Evolutionary conservation across 2,888 invertebrate genomes (phyloP), one percentile per base, ranked within the genome.

Genomic region (Zygogramma bicolorata): DNA sequence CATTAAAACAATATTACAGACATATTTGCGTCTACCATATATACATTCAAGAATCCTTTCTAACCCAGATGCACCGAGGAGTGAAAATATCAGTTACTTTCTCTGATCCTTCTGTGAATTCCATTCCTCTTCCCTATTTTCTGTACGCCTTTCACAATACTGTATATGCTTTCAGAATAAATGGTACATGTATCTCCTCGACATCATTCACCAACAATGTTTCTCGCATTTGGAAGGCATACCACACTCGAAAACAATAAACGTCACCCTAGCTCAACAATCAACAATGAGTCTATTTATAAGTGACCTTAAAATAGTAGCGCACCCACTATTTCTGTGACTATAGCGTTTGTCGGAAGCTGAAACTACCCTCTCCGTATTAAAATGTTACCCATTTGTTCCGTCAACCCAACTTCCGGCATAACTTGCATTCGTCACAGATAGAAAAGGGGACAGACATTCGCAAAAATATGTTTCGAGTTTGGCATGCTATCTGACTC

Each of bases 201-300:
- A n/a, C n/a, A n/a, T n/a, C n/a, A n/a, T n/a, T n/a, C n/a, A n/a
- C n/a, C n/a, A 22, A 46, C 8, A 8, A 20, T 20, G 18, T 46
- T 46, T 18, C 20, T 46, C 3, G 18, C 10, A 46, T 46, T 46
- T 18, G 10, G 18, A 3, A 20, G 20, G 20, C 20, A 46, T 46
- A n/a, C n/a, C 53, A 25, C 53, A 53, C 53, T 53, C n/a, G 27
- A 27, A 53, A 25, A 40, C 42, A 65, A 65, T 62, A 25, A 62
- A 65, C 31, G 29, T 65, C 29, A 46, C 49, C 65, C 27, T 25
- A 8, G 15, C 13, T n/a, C 53, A 25, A 53, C n/a, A 46, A 46
- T 63, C 46, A 49, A 60, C 46, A 46, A 62, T 42, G 42, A 62
- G 29, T 65, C 7, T 65, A 49, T 49, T 65, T 65, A 65, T 65